phyloP scores from a whole-genome alignment of 2,797 vertebrate species.

The Pseudochirops corinnae region DNA sequence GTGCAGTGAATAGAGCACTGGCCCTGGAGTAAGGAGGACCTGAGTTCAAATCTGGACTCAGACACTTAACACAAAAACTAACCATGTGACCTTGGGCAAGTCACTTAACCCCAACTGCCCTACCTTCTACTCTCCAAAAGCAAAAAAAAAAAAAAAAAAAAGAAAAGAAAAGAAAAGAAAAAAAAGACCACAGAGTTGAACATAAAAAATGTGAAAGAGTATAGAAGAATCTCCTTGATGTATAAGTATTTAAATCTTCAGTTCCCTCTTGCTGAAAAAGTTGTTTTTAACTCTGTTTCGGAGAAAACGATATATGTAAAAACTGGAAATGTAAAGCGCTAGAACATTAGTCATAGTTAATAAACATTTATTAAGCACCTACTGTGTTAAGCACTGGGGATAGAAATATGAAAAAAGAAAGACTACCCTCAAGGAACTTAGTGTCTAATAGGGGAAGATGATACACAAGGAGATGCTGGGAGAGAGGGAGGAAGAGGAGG shows the following conservation, averaged over 20 bases:
- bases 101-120: too few species aligned
- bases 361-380: neutral
- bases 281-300: constrained; percentile 28
- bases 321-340: constrained; percentile 34
- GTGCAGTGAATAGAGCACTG: too few species aligned
- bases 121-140: too few species aligned
- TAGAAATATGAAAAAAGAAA: neutral
- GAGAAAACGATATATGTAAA: constrained; percentile 22
- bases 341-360: constrained; percentile 5
- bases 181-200: constrained; percentile 39
- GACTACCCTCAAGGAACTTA: neutral
- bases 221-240: constrained; percentile 37
- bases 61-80: too few species aligned
- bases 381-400: neutral
- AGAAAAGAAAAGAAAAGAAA: too few species aligned
- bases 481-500: neutral
- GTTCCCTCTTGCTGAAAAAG: constrained; percentile 25
- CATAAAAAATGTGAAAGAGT: constrained; percentile 21
- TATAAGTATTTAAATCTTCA: constrained; percentile 31
- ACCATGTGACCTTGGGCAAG: too few species aligned
- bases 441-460: neutral
- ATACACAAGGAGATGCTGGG: neutral
- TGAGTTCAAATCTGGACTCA: too few species aligned
- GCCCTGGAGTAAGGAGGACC: too few species aligned
- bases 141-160: too few species aligned